Percentiles rank a stretch among this genome's conserved stretches.
phyloP scores from a whole-genome alignment of 2,113 vertebrate species.

The Campylomormyrus numenius region DNA sequence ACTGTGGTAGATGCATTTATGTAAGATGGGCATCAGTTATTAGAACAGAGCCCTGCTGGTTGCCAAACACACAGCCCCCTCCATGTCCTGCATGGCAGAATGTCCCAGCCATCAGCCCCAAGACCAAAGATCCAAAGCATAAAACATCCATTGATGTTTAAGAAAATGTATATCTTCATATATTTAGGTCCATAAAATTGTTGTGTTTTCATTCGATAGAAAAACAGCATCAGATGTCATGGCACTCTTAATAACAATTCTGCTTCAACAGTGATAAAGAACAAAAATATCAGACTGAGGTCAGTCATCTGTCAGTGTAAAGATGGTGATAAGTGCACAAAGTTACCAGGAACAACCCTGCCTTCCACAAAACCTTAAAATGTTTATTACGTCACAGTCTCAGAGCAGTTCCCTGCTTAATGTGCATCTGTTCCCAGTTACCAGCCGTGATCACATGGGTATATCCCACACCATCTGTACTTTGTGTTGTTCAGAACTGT shows the following conservation, averaged over 20 bases:
- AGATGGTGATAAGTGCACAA: background rate
- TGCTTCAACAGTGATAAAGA: background rate
- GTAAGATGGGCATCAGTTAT: background rate
- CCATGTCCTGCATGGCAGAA: background rate
- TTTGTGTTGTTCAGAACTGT: background rate
- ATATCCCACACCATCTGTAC: conserved; percentile 6
- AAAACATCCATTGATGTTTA: background rate
- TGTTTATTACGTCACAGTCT: background rate
- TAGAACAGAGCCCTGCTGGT: background rate
- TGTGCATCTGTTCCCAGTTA: background rate
- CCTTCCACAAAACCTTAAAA: background rate
- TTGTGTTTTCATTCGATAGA: background rate
- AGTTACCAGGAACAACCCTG: background rate
- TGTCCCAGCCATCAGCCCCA: background rate
- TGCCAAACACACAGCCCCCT: background rate
- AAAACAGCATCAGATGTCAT: background rate
- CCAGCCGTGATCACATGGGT: conserved; percentile 6
- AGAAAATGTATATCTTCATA: background rate
- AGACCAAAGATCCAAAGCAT: background rate
- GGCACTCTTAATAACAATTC: background rate
- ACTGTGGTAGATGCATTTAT: background rate
- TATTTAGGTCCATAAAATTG: background rate
- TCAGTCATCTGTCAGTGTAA: background rate
- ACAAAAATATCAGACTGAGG: background rate
- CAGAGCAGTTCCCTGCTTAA: background rate